Conservation (phyloP, 2,113 vertebrate species). For the Trichomycterus rosablanca region DNA sequence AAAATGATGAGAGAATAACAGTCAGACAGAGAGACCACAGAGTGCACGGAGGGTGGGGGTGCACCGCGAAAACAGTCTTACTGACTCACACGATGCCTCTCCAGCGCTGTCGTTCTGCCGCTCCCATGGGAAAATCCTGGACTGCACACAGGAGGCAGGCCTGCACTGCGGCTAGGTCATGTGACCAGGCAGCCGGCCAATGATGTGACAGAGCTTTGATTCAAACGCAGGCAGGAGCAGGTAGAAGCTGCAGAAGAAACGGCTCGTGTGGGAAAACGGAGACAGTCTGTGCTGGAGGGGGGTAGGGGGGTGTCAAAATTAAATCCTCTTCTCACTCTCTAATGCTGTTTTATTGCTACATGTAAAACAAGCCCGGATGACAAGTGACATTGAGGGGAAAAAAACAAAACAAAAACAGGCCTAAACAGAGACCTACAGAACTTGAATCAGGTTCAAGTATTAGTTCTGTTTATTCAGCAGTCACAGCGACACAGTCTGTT, state of each 20-base stretch:
- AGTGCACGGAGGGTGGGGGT: constrained; percentile 31
- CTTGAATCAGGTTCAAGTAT: no score
- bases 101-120: constrained; percentile 49
- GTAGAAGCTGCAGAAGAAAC: no score
- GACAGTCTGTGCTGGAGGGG: not conserved
- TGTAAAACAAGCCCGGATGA: not conserved
- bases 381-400: no score
- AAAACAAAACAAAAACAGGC: not conserved
- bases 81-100: constrained; percentile 28
- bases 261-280: constrained; percentile 58
- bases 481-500: no score
- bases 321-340: constrained; percentile 11
- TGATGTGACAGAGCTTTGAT: constrained; percentile 62
- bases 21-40: constrained; percentile 44
- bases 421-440: no score
- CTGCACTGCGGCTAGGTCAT: constrained; percentile 59
- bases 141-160: constrained; percentile 55
- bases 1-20: constrained; percentile 49
- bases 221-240: constrained; percentile 68
- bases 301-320: not conserved
- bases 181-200: constrained; percentile 58
- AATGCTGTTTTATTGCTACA: not conserved
- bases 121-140: constrained; percentile 75
- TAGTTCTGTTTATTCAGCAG: no score
- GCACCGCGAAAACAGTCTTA: constrained; percentile 38